A percentile compares a stretch with the other conserved stretches of the same genome.
Evolutionary conservation across 2,113 vertebrate genomes (phyloP).

Genomic region (Pelecanus crispus): DNA sequence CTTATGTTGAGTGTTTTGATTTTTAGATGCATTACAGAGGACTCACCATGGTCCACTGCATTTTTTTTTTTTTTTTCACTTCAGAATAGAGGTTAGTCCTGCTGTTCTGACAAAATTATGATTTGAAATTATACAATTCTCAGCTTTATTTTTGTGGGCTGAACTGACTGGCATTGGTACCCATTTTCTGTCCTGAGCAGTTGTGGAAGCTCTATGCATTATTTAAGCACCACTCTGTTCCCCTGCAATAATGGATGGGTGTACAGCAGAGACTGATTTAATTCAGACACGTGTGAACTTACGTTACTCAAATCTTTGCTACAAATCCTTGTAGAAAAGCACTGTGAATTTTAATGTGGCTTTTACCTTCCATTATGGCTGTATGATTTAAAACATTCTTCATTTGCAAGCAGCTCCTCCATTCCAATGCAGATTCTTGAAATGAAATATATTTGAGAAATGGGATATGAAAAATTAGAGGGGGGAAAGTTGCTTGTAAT

Average conservation of each 20-base stretch:
- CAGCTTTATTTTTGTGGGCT: background rate
- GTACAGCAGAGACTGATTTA: background rate
- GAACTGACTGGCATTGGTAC: background rate
- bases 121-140: background rate
- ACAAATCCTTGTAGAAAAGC: background rate
- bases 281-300: background rate
- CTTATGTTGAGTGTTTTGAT: background rate
- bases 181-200: background rate
- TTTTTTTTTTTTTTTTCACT: background rate
- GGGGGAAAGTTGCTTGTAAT: background rate
- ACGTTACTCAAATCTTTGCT: background rate
- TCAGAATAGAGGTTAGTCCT: background rate
- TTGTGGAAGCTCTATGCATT: background rate
- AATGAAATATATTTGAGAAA: background rate
- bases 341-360: background rate
- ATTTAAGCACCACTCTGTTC: background rate
- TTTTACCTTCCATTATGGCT: background rate
- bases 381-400: background rate
- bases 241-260: background rate
- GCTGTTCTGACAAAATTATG: background rate
- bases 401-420: background rate
- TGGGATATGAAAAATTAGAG: background rate
- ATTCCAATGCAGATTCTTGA: background rate
- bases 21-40: background rate
- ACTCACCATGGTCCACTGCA: fast-evolving